phyloP scores from a whole-genome alignment of 2,113 vertebrate species.

The Myotis yumanensis region DNA sequence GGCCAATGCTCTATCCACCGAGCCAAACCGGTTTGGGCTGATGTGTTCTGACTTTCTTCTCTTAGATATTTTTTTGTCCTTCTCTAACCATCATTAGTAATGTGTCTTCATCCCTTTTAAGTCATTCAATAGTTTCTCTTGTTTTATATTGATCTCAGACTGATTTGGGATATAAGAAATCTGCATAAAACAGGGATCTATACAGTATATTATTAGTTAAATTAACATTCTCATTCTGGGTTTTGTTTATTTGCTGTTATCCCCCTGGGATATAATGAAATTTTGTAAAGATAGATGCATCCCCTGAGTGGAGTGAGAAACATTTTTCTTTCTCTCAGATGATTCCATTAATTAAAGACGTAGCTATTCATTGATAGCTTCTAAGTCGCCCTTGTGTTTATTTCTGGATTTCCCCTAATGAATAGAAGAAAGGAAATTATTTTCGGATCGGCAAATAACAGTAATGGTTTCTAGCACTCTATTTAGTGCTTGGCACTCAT shows the following conservation, averaged over 20 bases:
- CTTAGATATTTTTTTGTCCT: background rate
- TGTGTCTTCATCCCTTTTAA: background rate
- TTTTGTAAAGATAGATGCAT: background rate
- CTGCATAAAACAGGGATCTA: background rate
- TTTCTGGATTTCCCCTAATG: slow-evolving; percentile 59
- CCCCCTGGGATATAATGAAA: background rate
- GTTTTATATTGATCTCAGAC: background rate
- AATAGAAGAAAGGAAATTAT: slow-evolving; percentile 54
- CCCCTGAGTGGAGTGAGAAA: background rate
- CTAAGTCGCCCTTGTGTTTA: slow-evolving; percentile 57
- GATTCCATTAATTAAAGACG: slow-evolving; percentile 56
- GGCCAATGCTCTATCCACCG: too few species aligned
- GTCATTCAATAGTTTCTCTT: background rate
- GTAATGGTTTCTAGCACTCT: slow-evolving; percentile 45
- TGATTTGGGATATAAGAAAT: background rate
- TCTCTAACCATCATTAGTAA: background rate
- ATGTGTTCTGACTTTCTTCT: background rate
- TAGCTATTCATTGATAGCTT: slow-evolving; percentile 41
- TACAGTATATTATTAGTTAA: background rate
- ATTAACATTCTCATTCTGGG: background rate
- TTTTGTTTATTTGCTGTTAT: slow-evolving; percentile 24
- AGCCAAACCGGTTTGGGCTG: background rate
- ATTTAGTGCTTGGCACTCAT: background rate
- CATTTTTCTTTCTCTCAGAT: slow-evolving; percentile 1
- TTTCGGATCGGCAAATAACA: slow-evolving; percentile 58